These are phyloP conservation scores for Semotilus atromaculatus DNA, from an alignment of 2,797 vertebrate genomes.

Conservation along the genomic window DNA sequence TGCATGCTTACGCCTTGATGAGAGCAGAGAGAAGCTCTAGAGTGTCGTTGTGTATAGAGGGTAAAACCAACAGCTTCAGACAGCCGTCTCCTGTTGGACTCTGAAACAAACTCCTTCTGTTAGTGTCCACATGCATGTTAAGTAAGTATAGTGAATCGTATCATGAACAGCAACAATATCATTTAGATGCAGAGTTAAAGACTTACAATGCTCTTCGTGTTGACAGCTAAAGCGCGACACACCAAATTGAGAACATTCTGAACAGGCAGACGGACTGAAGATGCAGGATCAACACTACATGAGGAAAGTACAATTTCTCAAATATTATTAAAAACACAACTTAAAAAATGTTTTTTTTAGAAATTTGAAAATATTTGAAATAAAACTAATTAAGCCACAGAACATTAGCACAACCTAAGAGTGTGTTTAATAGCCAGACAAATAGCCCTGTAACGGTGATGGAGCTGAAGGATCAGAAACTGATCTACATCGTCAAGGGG, in stretches of 20 bases:
- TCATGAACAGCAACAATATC: not conserved
- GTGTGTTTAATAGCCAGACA: constrained; percentile 82
- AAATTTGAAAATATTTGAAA: no score
- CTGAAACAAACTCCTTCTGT: constrained; percentile 66
- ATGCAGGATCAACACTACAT: constrained; percentile 82
- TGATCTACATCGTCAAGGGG: constrained; percentile 77
- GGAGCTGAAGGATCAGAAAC: constrained; percentile 79
- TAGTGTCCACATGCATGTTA: not conserved
- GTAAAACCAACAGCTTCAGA: constrained; percentile 83
- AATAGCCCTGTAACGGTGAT: constrained; percentile 82
- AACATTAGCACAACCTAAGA: constrained; percentile 67
- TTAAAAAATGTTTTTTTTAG: no score
- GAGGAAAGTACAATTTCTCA: constrained; percentile 6
- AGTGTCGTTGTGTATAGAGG: constrained; percentile 80
- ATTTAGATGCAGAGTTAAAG: not conserved
- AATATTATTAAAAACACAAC: not conserved
- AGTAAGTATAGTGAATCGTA: not conserved
- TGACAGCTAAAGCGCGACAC: constrained; percentile 84
- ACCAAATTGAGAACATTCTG: constrained; percentile 85
- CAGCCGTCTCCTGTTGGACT: constrained; percentile 85
- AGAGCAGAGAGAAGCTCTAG: constrained; percentile 85
- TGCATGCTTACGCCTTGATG: constrained; percentile 75
- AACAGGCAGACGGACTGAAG: constrained; percentile 84
- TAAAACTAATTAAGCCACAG: not conserved
- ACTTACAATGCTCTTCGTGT: constrained; percentile 84